These are phyloP conservation scores for Labeo catla DNA, from an alignment of 2,113 vertebrate genomes.

Conservation along the genomic window DNA sequence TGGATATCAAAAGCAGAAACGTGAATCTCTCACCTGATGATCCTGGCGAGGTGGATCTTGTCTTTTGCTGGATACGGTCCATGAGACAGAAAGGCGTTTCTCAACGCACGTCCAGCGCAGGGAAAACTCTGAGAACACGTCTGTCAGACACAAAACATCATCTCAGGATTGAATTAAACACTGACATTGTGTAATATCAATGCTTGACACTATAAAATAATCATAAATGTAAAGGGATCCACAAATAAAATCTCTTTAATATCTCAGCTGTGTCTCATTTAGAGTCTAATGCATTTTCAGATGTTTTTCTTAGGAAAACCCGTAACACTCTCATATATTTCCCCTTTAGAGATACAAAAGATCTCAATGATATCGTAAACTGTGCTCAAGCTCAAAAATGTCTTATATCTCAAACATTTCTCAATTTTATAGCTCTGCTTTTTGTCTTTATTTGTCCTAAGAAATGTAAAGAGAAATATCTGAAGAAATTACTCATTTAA, in stretches of 20 bases:
- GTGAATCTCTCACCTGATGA: conserved; percentile 76
- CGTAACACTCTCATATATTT: background rate
- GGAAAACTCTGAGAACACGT: conserved; percentile 93
- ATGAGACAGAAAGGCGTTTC: conserved; percentile 90
- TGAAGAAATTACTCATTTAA: no score
- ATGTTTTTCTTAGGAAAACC: background rate
- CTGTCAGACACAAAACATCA: conserved; percentile 74
- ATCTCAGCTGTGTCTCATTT: background rate
- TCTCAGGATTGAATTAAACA: background rate
- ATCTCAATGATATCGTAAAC: background rate
- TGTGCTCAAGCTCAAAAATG: no score
- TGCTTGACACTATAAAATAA: background rate
- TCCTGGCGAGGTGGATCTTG: conserved; percentile 91
- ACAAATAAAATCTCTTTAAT: background rate
- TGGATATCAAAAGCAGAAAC: background rate
- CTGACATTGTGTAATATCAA: background rate
- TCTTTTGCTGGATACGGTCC: conserved; percentile 95
- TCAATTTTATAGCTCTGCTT: no score
- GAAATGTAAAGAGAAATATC: no score
- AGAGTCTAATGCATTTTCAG: conserved; percentile 9
- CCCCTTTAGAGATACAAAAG: background rate
- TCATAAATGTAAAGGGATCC: background rate
- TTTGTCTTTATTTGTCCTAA: no score
- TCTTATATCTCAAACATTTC: no score
- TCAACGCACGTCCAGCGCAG: conserved; percentile 89